Percentiles rank a stretch among this genome's conserved stretches.
These are phyloP conservation scores for Cinclus cinclus DNA, from an alignment of 2,113 vertebrate genomes.

Conservation along the genomic window DNA sequence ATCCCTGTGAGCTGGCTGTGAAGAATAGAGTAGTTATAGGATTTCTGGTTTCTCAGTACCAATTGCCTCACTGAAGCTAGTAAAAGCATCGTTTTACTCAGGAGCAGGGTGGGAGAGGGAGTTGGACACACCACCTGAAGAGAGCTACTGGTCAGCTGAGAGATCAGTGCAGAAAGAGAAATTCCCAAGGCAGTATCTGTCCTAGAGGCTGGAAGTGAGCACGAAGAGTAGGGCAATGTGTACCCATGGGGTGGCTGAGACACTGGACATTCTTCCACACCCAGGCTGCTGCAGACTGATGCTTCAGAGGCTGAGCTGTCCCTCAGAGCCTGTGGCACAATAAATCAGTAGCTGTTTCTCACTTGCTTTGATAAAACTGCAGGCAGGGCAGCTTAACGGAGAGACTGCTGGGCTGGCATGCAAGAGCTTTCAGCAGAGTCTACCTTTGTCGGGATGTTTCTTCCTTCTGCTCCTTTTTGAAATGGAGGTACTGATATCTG, in stretches of 20 bases:
- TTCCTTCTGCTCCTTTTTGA: not conserved
- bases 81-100: not conserved
- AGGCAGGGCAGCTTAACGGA: not conserved
- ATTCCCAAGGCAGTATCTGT: not conserved
- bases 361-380: not conserved
- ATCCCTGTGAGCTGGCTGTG: not conserved
- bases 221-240: accelerated
- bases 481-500: not conserved
- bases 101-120: not conserved
- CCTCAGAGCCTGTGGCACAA: not conserved
- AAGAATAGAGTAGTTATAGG: not conserved
- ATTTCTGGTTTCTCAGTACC: not conserved
- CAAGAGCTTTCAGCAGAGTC: not conserved
- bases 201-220: not conserved
- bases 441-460: not conserved
- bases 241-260: not conserved
- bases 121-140: accelerated
- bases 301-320: not conserved
- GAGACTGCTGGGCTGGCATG: not conserved
- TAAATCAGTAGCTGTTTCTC: not conserved
- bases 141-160: not conserved
- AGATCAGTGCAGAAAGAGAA: not conserved
- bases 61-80: not conserved
- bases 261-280: not conserved
- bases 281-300: not conserved